A percentile compares a stretch with the other conserved stretches of the same genome.
Conservation (phyloP, 2,113 vertebrate species). For the Hemichromis elongatus region DNA sequence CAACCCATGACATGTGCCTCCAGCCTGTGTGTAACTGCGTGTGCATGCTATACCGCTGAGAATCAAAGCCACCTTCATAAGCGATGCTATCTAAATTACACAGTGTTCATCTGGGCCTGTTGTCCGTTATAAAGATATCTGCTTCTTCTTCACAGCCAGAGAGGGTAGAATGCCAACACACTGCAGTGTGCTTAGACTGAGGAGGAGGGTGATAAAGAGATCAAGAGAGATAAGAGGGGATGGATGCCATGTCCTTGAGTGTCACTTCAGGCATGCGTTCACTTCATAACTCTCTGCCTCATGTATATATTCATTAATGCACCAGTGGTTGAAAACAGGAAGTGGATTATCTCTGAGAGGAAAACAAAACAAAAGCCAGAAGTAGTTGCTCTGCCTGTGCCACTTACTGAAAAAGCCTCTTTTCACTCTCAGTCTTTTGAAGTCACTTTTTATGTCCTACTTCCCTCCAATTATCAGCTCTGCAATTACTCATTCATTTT, state of each 20-base stretch:
- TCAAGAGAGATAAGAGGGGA: neutral
- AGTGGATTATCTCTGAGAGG: slow-evolving; percentile 1
- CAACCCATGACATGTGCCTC: neutral
- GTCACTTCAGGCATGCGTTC: slow-evolving; percentile 10
- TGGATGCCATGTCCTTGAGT: neutral
- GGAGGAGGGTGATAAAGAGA: neutral
- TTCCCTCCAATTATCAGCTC: neutral
- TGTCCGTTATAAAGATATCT: slow-evolving; percentile 29
- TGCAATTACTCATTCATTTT: neutral
- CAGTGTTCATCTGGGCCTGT: slow-evolving; percentile 35
- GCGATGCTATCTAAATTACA: slow-evolving; percentile 54
- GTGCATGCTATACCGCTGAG: neutral
- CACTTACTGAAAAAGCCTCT: neutral
- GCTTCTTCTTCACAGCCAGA: slow-evolving; percentile 1
- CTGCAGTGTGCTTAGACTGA: neutral
- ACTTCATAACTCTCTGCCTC: neutral
- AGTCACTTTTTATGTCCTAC: neutral
- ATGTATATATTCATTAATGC: neutral
- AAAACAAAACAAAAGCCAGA: neutral
- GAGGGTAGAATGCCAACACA: neutral
- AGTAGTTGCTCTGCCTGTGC: neutral
- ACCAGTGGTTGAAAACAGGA: neutral
- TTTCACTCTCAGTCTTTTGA: neutral
- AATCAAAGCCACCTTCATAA: slow-evolving; percentile 24
- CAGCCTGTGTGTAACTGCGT: neutral